Evolutionary conservation across 2,888 invertebrate species (phyloP).

Genomic region (Chouioia cunea): DNA sequence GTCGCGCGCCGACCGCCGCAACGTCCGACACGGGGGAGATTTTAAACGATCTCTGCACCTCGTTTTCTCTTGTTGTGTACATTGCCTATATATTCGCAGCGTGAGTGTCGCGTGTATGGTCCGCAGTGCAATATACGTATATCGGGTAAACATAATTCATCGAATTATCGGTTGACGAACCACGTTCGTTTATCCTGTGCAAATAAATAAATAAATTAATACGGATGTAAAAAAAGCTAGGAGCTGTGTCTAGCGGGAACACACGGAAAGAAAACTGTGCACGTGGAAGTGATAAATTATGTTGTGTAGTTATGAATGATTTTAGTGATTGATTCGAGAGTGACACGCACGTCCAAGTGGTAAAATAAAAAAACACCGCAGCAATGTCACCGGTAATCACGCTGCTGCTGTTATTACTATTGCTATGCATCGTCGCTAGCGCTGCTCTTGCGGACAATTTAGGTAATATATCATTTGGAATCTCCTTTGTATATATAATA

Average conservation of each 20-base stretch:
- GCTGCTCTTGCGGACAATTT: slow-evolving; percentile 56
- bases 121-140: no score
- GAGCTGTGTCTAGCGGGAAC: no score
- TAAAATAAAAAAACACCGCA: neutral
- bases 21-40: slow-evolving; percentile 47
- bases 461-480: slow-evolving; percentile 53
- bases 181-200: no score
- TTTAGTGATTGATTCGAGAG: slow-evolving; percentile 25
- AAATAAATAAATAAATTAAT: no score
- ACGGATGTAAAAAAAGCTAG: no score
- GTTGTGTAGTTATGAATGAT: slow-evolving; percentile 35
- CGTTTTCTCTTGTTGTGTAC: neutral
- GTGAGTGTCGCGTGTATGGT: no score
- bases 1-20: slow-evolving; percentile 64
- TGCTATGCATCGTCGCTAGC: slow-evolving; percentile 41
- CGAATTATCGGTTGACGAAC: no score
- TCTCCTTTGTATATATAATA: slow-evolving; percentile 14
- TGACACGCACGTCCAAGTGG: slow-evolving; percentile 3
- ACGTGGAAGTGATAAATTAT: neutral
- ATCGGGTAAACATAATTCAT: no score
- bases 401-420: slow-evolving; percentile 2
- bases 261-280: no score
- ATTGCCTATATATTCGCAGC: neutral
- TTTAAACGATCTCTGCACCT: neutral
- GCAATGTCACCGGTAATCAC: slow-evolving; percentile 53